These are phyloP conservation scores for Drosophila nannoptera DNA, from an alignment of 1,140 invertebrate species.

Conservation along the genomic window DNA sequence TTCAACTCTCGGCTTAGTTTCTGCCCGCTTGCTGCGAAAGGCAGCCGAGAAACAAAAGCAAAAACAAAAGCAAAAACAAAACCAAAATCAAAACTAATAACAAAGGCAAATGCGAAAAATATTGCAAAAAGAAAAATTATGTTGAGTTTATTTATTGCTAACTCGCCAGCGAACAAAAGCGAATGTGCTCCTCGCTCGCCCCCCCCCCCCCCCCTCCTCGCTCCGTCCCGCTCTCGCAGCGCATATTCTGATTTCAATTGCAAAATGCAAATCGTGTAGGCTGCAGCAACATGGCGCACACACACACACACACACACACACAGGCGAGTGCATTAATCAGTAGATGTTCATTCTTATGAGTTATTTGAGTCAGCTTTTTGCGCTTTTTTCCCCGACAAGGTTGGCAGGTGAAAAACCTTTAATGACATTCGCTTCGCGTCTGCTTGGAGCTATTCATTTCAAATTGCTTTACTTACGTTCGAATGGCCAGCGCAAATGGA, in stretches of 20 bases:
- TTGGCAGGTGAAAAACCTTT: slow-evolving; percentile 65
- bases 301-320: slow-evolving; percentile 3
- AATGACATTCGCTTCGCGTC: slow-evolving; percentile 56
- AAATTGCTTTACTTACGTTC: slow-evolving; percentile 53
- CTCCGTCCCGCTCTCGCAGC: slow-evolving; percentile 8
- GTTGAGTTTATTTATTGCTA: slow-evolving; percentile 68
- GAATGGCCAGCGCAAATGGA: background rate
- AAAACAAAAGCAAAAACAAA: too few species aligned
- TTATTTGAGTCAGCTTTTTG: slow-evolving; percentile 56
- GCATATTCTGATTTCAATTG: slow-evolving; percentile 42
- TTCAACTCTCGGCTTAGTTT: slow-evolving; percentile 62
- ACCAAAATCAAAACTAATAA: background rate
- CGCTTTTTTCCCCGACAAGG: slow-evolving; percentile 42
- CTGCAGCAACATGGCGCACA: slow-evolving; percentile 5
- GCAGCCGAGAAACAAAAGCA: background rate
- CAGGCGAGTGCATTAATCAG: slow-evolving; percentile 29
- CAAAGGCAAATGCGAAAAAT: slow-evolving; percentile 42
- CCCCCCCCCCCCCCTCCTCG: background rate
- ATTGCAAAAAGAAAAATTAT: slow-evolving; percentile 57
- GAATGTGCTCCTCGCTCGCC: background rate
- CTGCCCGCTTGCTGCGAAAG: slow-evolving; percentile 31
- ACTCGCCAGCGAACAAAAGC: slow-evolving; percentile 1
- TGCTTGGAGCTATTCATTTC: slow-evolving; percentile 10
- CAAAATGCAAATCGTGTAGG: slow-evolving; percentile 60
- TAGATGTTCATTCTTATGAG: slow-evolving; percentile 54